Conservation (phyloP, 2,888 invertebrate genomes). For the Cheilosia impressa region DNA sequence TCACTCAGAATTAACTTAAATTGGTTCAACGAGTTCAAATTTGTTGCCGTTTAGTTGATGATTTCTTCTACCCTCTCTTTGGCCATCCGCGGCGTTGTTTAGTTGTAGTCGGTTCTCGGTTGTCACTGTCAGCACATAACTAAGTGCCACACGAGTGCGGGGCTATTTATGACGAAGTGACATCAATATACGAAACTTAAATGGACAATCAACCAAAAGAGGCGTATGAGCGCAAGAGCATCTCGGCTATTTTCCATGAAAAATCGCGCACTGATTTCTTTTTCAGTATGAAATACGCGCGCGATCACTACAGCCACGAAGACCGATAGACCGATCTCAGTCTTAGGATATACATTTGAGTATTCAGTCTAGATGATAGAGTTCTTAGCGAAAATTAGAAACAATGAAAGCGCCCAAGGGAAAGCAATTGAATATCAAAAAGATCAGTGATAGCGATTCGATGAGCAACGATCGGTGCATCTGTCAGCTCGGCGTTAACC, state of each 20-base stretch:
- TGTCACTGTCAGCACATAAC: conserved; percentile 16
- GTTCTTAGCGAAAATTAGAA: conserved; percentile 1
- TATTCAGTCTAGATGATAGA: conserved; percentile 25
- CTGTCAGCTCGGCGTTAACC: conserved; percentile 81
- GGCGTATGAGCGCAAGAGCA: conserved; percentile 64
- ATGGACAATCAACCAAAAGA: conserved; percentile 55
- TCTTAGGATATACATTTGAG: neutral
- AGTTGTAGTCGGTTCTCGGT: conserved; percentile 11
- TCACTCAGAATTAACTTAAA: conserved; percentile 77
- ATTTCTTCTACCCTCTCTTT: conserved; percentile 19
- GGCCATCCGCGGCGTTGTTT: neutral
- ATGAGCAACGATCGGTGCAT: conserved; percentile 66
- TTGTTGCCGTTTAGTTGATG: conserved; percentile 74
- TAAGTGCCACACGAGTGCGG: conserved; percentile 3
- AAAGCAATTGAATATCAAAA: conserved; percentile 71
- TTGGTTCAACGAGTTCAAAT: conserved; percentile 78
- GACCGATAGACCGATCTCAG: conserved; percentile 16
- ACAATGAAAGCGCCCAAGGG: conserved; percentile 41
- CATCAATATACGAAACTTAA: conserved; percentile 47
- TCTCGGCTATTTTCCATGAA: conserved; percentile 43
- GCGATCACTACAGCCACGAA: conserved; percentile 79
- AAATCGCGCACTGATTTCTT: conserved; percentile 68
- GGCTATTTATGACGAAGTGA: conserved; percentile 36
- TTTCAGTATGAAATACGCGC: conserved; percentile 80
- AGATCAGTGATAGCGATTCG: conserved; percentile 70